Evolutionary conservation across 2,113 vertebrate species (phyloP), one percentile per base, ranked within the genome.

Genomic region (Buteo buteo): DNA sequence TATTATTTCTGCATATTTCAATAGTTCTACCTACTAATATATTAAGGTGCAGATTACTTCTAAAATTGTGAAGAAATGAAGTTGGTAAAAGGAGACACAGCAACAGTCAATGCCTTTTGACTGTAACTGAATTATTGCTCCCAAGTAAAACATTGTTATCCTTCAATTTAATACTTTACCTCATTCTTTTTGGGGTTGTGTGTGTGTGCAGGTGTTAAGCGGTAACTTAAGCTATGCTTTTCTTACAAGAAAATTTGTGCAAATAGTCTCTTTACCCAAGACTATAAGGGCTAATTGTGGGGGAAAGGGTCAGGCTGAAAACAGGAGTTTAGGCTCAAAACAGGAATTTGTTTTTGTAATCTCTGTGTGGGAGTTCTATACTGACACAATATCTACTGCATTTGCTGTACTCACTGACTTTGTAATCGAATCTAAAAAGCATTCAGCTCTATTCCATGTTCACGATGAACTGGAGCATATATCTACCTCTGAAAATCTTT

Each of bases 401-500:
- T 90, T 92, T 86, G 10, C 31, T 88, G 16, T 91, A 86, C 28
- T 44, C 58, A 61, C 31, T 93, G 78, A 66, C 24, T 93, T 78
- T 31, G 65, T 59, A 93, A 71, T 76, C 0, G 0, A 67, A 61
- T 65, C n/a, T 88, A 70, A 47, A 87, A 89, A 90, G 24, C 38
- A 29, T 77, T 94, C 36, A 52, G 5, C 16, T 80, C 16, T 67
- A 3, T 61, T 54, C 59, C 0, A 0, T 90, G 72, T 73, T 96
- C 79, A 57, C 0, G 0, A 61, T 32, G 62, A 83, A 92, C 50
- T 85, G 64, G 45, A 88, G 29, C 78, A 80, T 72, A 74, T n/a
- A 34, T 44, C 45, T 69, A 34, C 32, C 64, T 62, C 64, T n/a
- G 45, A 84, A 93, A 96, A 90, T 49, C 70, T 83, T 94, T 80